Evolutionary conservation across 2,888 invertebrate genomes (phyloP).

Genomic region (Drosophila acutilabella): DNA sequence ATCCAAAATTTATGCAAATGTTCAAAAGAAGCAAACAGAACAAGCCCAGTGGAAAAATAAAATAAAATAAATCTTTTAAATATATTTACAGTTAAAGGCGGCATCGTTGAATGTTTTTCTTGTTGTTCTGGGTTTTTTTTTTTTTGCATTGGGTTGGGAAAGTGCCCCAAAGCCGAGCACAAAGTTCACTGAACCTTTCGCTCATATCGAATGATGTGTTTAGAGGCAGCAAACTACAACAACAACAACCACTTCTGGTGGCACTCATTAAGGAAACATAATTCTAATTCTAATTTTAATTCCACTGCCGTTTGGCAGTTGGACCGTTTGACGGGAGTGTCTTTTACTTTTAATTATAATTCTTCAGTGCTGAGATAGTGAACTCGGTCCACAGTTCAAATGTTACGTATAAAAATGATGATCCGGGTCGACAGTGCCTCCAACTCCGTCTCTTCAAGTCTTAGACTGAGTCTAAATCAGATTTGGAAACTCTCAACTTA

Average conservation of each 20-base stretch:
- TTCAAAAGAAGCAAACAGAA: conserved; percentile 47
- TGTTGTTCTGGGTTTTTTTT: conserved; percentile 25
- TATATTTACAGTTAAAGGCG: conserved; percentile 78
- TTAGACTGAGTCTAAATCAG: conserved; percentile 9
- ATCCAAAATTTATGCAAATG: conserved; percentile 74
- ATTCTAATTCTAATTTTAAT: conserved; percentile 69
- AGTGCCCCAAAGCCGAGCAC: conserved; percentile 63
- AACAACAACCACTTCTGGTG: conserved; percentile 44
- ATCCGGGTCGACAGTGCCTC: conserved; percentile 16
- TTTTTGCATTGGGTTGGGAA: conserved; percentile 69
- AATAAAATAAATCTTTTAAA: conserved; percentile 62
- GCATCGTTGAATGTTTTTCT: conserved; percentile 58
- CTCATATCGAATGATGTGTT: conserved; percentile 77
- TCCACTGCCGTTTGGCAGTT: conserved; percentile 13
- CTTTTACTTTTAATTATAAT: conserved; percentile 77
- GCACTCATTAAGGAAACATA: conserved; percentile 80
- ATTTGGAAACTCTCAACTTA: conserved; percentile 33
- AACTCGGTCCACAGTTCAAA: conserved; percentile 43
- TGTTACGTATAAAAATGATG: conserved; percentile 52
- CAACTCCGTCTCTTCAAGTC: background rate
- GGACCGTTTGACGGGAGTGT: conserved; percentile 49
- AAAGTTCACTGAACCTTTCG: conserved; percentile 72
- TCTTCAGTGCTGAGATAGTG: conserved; percentile 67
- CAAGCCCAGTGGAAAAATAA: conserved; percentile 30
- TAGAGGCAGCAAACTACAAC: conserved; percentile 45